Evolutionary conservation across 2,888 invertebrate species (phyloP).

Genomic region (Drosophila silvestris): DNA sequence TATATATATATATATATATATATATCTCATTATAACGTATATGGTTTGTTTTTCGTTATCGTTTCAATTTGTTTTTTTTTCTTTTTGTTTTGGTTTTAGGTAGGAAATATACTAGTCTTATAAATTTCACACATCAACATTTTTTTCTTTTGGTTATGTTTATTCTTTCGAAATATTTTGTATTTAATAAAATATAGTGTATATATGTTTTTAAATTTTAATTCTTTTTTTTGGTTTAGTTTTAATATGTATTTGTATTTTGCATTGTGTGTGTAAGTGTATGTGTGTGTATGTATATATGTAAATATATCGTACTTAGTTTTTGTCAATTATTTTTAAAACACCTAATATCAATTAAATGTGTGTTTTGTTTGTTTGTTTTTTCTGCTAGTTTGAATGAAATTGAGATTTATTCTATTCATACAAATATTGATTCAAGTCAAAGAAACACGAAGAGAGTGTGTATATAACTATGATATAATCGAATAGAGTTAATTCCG

Average conservation of each 20-base stretch:
- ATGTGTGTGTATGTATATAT: conserved; percentile 32
- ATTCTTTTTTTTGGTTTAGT: conserved; percentile 22
- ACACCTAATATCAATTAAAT: conserved; percentile 64
- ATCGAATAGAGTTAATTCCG: conserved; percentile 34
- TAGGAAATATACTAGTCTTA: conserved; percentile 84
- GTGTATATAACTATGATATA: conserved; percentile 26
- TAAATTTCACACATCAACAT: conserved; percentile 84
- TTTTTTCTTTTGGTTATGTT: conserved; percentile 59
- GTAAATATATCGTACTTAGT: conserved; percentile 54
- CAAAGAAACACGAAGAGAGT: conserved; percentile 62
- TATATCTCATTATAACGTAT: conserved; percentile 61
- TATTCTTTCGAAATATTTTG: conserved; percentile 61
- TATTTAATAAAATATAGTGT: conserved; percentile 70
- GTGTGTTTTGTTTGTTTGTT: conserved; percentile 1
- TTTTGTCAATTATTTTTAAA: conserved; percentile 44
- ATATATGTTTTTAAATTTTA: conserved; percentile 23
- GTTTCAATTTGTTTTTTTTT: background rate
- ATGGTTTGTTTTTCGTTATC: conserved; percentile 8
- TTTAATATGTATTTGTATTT: conserved; percentile 58
- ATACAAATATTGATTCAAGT: conserved; percentile 41
- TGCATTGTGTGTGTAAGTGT: conserved; percentile 27
- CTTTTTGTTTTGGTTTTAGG: conserved; percentile 63
- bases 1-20: conserved; percentile 43
- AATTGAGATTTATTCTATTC: conserved; percentile 34
- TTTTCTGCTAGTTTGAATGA: conserved; percentile 44